These are phyloP conservation scores for Adineta ricciae DNA, from an alignment of 2,888 invertebrate genomes.

Conservation along the genomic window DNA sequence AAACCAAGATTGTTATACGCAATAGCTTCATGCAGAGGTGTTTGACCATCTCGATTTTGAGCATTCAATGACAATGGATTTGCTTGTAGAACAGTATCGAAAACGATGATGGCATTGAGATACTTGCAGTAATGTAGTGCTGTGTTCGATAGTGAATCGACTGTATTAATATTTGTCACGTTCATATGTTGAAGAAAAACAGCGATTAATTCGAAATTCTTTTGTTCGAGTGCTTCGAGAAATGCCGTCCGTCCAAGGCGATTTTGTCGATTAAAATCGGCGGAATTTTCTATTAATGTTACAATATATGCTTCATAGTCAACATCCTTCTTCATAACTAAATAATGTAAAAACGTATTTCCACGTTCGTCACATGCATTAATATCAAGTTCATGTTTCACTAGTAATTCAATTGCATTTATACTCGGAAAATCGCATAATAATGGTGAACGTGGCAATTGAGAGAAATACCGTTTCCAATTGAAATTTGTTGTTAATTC, in stretches of 20 bases:
- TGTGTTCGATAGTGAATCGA: neutral
- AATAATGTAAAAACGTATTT: constrained; percentile 17
- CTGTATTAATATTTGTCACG: neutral
- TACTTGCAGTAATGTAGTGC: constrained; percentile 6
- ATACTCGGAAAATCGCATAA: constrained; percentile 16
- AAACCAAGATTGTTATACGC: neutral
- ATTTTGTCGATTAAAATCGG: constrained; percentile 7
- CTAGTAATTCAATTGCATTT: constrained; percentile 11
- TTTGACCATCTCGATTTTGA: constrained; percentile 74
- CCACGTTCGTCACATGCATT: constrained; percentile 4
- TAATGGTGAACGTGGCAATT: constrained; percentile 17
- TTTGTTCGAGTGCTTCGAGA: constrained; percentile 15
- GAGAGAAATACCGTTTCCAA: constrained; percentile 20
- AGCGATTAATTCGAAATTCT: neutral
- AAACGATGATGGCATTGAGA: neutral
- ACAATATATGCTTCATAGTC: neutral
- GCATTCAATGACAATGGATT: constrained; percentile 58
- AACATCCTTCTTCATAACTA: neutral
- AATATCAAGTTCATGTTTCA: neutral
- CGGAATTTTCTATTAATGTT: neutral
- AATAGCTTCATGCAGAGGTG: constrained; percentile 73
- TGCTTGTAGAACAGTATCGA: neutral
- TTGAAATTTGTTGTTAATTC: neutral
- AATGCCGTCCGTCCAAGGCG: constrained; percentile 14
- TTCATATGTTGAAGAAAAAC: neutral